Conservation (phyloP, 2,888 invertebrate genomes). For the Masnerella sp. region DNA sequence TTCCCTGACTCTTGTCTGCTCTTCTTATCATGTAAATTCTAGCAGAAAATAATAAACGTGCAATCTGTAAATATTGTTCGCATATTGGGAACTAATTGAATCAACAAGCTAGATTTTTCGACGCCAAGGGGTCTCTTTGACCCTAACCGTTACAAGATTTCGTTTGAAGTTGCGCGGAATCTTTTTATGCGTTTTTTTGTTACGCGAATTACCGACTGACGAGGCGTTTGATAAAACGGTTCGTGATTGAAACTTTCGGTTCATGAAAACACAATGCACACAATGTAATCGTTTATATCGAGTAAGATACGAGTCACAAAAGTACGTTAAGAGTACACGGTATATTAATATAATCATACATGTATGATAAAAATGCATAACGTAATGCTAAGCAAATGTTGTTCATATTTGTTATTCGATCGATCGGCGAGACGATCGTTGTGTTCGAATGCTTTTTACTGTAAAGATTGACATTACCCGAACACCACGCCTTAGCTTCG, state of each 20-base stretch:
- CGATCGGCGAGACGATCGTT: constrained; percentile 29
- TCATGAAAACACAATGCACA: constrained; percentile 17
- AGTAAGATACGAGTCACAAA: constrained; percentile 21
- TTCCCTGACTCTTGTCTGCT: constrained; percentile 42
- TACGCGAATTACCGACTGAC: constrained; percentile 5
- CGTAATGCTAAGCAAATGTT: constrained; percentile 64
- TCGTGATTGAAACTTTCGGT: not conserved
- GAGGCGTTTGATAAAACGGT: not conserved
- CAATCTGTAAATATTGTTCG: constrained; percentile 57
- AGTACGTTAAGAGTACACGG: constrained; percentile 20
- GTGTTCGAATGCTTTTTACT: constrained; percentile 20
- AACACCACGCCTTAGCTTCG: constrained; percentile 33
- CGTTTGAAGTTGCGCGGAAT: too few relatives aligned
- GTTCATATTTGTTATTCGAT: constrained; percentile 67
- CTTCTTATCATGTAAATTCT: constrained; percentile 43
- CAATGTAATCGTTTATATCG: constrained; percentile 21
- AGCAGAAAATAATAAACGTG: constrained; percentile 22
- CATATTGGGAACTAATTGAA: constrained; percentile 28
- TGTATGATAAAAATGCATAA: constrained; percentile 61
- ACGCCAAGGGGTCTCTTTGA: too few relatives aligned
- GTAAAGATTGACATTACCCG: constrained; percentile 10
- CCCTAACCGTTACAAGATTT: too few relatives aligned
- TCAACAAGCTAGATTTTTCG: constrained; percentile 12
- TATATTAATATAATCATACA: constrained; percentile 54
- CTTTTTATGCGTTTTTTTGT: constrained; percentile 1